Percentiles rank a stretch among this genome's conserved stretches.
phyloP scores from a whole-genome alignment of 1,140 invertebrate genomes.

The Phymastichus coffea region DNA sequence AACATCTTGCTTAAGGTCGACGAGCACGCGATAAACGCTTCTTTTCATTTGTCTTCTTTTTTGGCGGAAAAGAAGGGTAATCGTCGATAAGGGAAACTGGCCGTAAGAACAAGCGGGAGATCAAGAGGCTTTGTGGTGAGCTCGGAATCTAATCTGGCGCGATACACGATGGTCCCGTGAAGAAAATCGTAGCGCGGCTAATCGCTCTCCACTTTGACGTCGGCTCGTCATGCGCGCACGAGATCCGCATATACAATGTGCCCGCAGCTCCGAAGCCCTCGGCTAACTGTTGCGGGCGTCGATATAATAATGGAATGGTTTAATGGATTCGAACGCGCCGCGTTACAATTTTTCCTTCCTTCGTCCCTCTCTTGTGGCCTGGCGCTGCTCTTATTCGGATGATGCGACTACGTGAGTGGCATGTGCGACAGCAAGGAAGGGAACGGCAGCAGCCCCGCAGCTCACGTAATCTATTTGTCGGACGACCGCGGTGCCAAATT shows the following conservation, averaged over 20 bases:
- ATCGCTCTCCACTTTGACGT: constrained; percentile 5
- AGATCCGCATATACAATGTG: constrained; percentile 23
- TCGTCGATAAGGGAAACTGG: no score
- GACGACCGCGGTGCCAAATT: constrained; percentile 48
- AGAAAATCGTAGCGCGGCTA: constrained; percentile 35
- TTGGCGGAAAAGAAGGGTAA: not conserved
- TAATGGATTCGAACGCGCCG: constrained; percentile 51
- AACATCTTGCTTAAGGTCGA: no score
- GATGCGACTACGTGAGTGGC: constrained; percentile 53
- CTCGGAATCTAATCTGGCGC: constrained; percentile 20
- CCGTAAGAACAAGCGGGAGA: no score
- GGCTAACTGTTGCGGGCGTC: constrained; percentile 43
- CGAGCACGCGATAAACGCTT: no score
- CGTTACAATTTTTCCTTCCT: constrained; percentile 54
- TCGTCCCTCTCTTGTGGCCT: constrained; percentile 37
- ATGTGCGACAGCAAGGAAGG: constrained; percentile 43
- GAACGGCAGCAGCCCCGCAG: constrained; percentile 40
- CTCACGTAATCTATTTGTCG: constrained; percentile 60
- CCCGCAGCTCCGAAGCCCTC: constrained; percentile 10
- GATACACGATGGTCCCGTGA: no score
- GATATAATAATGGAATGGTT: constrained; percentile 57
- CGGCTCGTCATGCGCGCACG: constrained; percentile 12
- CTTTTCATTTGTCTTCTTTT: not conserved
- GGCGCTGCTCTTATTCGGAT: constrained; percentile 27
- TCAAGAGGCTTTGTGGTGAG: no score